These are phyloP conservation scores for Buceros bicornis DNA, from an alignment of 2,797 vertebrate genomes.

Conservation along the genomic window DNA sequence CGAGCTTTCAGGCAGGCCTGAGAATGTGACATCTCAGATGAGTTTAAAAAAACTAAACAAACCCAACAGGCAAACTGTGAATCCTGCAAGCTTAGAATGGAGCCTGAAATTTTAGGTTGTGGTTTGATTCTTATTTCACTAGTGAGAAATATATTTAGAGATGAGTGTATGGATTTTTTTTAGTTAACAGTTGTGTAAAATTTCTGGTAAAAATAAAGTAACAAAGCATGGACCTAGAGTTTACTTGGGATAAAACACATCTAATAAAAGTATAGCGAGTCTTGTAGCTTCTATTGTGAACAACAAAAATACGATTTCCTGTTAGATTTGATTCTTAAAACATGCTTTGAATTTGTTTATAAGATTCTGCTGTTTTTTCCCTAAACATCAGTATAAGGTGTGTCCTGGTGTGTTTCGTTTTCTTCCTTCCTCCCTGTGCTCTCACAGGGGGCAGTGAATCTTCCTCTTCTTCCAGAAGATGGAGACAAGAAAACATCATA, in stretches of 20 bases:
- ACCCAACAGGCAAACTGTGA: neutral
- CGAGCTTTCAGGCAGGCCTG: neutral
- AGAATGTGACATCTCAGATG: neutral
- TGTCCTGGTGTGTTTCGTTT: neutral
- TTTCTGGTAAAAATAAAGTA: neutral
- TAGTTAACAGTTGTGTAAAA: neutral
- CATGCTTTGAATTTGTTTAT: neutral
- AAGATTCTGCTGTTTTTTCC: neutral
- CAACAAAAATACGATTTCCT: neutral
- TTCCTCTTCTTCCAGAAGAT: constrained; percentile 51
- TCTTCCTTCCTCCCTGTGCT: neutral
- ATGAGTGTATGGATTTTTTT: neutral
- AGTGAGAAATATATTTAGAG: neutral
- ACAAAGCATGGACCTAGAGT: neutral
- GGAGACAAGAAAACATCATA: constrained; percentile 52
- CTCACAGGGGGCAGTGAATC: neutral
- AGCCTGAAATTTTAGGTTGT: neutral
- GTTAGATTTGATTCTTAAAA: neutral
- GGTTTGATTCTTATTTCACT: neutral
- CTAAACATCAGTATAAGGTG: neutral
- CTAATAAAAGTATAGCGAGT: neutral
- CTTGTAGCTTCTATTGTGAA: neutral
- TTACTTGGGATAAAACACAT: neutral
- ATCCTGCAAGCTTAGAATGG: neutral
- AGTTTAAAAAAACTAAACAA: neutral